Base-by-base conservation (phyloP, 2,113 vertebrate genomes). In the Martes martes region DNA sequence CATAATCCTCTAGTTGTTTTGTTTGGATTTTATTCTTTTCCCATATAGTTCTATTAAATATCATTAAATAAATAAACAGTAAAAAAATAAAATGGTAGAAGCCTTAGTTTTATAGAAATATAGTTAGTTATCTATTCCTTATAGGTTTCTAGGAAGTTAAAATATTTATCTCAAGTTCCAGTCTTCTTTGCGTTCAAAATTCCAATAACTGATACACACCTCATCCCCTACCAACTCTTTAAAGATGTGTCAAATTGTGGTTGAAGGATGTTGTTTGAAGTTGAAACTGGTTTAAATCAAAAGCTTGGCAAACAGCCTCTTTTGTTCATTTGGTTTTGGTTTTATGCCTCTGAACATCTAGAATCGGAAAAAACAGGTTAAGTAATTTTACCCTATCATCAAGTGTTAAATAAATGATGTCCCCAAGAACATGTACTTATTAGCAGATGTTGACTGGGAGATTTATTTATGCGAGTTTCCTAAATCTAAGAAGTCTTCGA, bases 321-420 rank as follows among this genome's bases (percentile, higher is more conserved):
- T 96, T 71, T 36, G 4, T 81, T 74, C n/a, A 1, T 81, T 95
- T 82, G 18, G n/a, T 92, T 96, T 96, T 93, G 42, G 8, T 80
- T 96, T 97, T 89, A 82, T 89, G 63, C 65, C 90, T 96, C 63
- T 81, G 52, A 95, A 88, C 74, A 80, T 61, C 47, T 74, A 89
- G 33, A 82, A 88, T 42, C 50, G 16, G 55, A 74, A 24, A 96
- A 93, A 91, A 23, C 7, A 93, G 26, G 26, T 74, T 95, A 83
- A 87, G 11, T 76, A 59, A 84, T 85, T 96, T 94, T 95, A 76
- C 59, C 39, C 36, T 73, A 18, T 88, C 36, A 45, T 23, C 39
- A 82, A 50, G 36, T 95, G 93, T 76, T 81, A 61, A 96, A 55
- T 88, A 84, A 92, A 23, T 81, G 18, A 42, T 89, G 39, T 82